These are phyloP conservation scores for Oreochromis aureus DNA, from an alignment of 2,113 vertebrate genomes.

Conservation along the genomic window DNA sequence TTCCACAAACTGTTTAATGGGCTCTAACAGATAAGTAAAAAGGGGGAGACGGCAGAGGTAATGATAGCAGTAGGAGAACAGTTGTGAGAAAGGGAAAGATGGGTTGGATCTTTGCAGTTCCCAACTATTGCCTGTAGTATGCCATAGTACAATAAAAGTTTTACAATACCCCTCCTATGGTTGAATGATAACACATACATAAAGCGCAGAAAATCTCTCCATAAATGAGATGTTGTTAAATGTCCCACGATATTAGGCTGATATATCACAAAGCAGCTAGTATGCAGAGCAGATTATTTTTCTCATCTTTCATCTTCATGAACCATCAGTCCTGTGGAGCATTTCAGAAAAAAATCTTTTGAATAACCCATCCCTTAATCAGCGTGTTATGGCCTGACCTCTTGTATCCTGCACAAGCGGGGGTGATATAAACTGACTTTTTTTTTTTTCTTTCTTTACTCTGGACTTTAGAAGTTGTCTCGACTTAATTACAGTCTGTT, in stretches of 20 bases:
- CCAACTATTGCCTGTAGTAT: neutral
- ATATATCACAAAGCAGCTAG: neutral
- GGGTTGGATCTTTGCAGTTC: neutral
- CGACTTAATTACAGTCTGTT: neutral
- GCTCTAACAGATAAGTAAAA: slow-evolving; percentile 1
- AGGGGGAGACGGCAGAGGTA: neutral
- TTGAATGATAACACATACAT: neutral
- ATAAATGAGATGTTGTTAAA: slow-evolving; percentile 15
- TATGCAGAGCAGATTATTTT: neutral
- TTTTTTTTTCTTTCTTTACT: neutral
- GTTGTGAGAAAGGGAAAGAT: neutral
- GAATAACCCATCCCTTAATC: neutral
- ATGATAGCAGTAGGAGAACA: neutral
- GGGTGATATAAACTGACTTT: neutral
- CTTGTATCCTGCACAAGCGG: neutral
- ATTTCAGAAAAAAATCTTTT: neutral
- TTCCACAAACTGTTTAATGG: neutral
- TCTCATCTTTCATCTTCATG: neutral
- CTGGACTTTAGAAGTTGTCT: neutral
- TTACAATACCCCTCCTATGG: neutral
- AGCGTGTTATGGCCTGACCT: neutral
- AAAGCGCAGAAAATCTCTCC: neutral
- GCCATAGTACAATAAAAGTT: neutral
- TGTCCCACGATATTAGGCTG: slow-evolving; percentile 8
- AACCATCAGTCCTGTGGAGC: neutral